These are phyloP conservation scores for Chrysogorgia sp. DNA, from an alignment of 92 coral and sea anemone genomes.

Conservation along the genomic window DNA sequence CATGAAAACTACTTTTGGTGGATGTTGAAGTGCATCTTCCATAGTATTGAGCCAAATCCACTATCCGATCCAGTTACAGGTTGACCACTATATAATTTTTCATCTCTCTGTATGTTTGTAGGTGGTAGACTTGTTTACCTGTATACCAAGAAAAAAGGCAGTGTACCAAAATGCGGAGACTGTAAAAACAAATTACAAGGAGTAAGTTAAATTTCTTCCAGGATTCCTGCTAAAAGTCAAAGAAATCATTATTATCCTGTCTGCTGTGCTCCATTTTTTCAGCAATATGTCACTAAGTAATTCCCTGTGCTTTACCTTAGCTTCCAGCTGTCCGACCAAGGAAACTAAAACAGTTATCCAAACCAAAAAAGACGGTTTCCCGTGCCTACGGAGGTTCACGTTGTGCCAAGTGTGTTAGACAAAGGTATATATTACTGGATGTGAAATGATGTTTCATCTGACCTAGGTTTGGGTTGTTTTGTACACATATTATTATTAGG, in stretches of 20 bases:
- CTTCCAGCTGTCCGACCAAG: constrained; percentile 90
- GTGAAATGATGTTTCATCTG: neutral
- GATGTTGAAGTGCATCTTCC: too few species aligned
- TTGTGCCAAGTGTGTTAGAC: constrained; percentile 89
- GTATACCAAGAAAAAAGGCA: constrained; percentile 89
- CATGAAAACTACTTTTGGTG: too few species aligned
- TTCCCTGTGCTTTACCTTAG: constrained; percentile 43
- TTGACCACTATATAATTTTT: too few species aligned
- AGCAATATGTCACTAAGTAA: too few species aligned
- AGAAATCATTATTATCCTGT: too few species aligned
- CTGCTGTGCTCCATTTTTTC: too few species aligned
- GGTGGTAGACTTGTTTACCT: constrained; percentile 93
- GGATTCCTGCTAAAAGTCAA: neutral
- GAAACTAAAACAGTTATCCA: constrained; percentile 87
- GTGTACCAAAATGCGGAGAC: constrained; percentile 97
- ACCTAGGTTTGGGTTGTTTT: neutral
- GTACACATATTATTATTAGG: neutral
- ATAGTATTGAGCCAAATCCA: too few species aligned
- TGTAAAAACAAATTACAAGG: constrained; percentile 88
- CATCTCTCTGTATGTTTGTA: too few species aligned
- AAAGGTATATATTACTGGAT: constrained; percentile 74
- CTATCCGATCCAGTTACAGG: too few species aligned
- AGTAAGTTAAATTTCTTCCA: constrained; percentile 57
- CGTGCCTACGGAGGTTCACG: constrained; percentile 99
- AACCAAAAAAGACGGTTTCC: constrained; percentile 86